Base-by-base conservation (phyloP, 2,113 vertebrate species). In the Channa argus region DNA sequence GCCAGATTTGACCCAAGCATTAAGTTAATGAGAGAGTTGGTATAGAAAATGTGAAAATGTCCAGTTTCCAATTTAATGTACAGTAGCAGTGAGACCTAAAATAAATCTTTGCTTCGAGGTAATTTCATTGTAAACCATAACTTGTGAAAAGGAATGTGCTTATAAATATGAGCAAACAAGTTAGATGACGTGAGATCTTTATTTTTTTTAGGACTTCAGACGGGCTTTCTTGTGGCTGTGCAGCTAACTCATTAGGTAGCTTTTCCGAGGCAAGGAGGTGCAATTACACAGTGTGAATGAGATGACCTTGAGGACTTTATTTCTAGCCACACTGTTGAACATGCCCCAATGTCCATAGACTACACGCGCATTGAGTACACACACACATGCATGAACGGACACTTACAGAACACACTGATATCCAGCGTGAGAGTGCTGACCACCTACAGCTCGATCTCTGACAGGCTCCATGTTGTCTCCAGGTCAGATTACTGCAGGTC, bases 401-500 rank as follows among this genome's bases (percentile, higher is more conserved):
- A 47, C 34, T 9, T 39, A 24, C 15, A 24, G 6, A 8, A 37
- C 14, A n/a, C 14, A 53, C n/a, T 45, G 41, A 3, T 6, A 69
- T 36, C 10, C 36, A 49, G 11, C n/a, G 38, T 68, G 12, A 63
- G 49, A 8, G 33, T 14, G 52, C 33, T 10, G 45, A 54, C 8
- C 64, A 51, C 39, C 53, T 66, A 63, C 53, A 50, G 34, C 45
- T 59, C 13, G 12, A 34, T 71, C 60, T 55, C 45, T 38, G 43
- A 68, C 64, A 51, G 71, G 24, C 51, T 45, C 5, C 0, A 6
- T 44, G 39, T 37, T 36, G 47, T 46, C 66, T 63, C 53, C 14
- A 14, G 82, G 77, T 79, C 68, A 60, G 50, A 89, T 88, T 79
- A 61, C 85, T 88, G 70, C 34, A 67, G 50, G 56, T 53, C 71